These are phyloP conservation scores for Rhadina sibilatrix DNA, from an alignment of 2,113 vertebrate species.

Conservation along the genomic window DNA sequence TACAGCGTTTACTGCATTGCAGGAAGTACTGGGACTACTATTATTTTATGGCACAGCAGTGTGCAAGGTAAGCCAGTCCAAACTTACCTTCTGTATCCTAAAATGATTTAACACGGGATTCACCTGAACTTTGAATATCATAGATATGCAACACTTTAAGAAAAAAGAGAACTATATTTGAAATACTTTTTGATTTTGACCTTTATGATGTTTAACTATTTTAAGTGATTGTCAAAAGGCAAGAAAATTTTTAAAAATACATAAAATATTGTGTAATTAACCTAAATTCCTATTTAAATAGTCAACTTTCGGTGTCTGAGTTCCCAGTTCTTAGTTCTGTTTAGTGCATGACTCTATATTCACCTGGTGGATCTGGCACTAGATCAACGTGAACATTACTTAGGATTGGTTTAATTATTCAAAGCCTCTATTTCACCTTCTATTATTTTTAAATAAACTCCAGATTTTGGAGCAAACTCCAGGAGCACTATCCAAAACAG, in stretches of 20 bases:
- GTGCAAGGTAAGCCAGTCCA: background rate
- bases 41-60: background rate
- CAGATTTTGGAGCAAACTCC: background rate
- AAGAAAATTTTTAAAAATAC: background rate
- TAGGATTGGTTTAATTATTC: background rate
- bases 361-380: background rate
- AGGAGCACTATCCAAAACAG: background rate
- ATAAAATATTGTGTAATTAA: background rate
- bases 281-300: background rate
- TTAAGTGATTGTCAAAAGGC: background rate
- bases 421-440: background rate
- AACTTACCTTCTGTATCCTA: background rate
- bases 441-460: background rate
- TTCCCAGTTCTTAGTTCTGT: background rate
- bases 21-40: background rate
- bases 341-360: background rate
- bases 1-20: background rate
- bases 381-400: background rate
- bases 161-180: background rate
- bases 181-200: background rate
- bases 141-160: background rate
- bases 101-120: background rate
- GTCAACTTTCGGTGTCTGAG: background rate
- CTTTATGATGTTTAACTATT: background rate
- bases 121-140: background rate